phyloP scores from a whole-genome alignment of 1,140 invertebrate genomes.

The Chlorops oryzae region DNA sequence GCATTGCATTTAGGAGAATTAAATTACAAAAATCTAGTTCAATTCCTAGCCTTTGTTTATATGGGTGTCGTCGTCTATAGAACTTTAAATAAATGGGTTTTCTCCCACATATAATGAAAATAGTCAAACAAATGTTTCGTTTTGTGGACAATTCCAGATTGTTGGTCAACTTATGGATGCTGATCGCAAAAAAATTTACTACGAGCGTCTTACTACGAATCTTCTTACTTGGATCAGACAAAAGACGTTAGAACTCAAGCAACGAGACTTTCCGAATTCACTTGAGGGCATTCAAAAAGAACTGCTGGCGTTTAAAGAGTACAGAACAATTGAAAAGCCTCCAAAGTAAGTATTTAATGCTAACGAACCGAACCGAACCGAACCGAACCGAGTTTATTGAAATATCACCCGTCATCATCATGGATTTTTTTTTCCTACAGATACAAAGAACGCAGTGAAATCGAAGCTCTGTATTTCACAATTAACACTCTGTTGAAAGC shows the following conservation, averaged over 20 bases:
- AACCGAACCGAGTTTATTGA: no score
- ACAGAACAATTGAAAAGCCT: slow-evolving; percentile 94
- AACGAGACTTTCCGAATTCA: slow-evolving; percentile 89
- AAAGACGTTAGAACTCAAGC: slow-evolving; percentile 80
- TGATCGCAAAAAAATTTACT: slow-evolving; percentile 84
- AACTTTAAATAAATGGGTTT: neutral
- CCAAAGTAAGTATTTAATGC: slow-evolving; percentile 66
- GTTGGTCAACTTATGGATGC: slow-evolving; percentile 93
- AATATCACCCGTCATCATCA: neutral
- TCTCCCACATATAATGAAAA: neutral
- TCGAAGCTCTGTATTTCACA: slow-evolving; percentile 93
- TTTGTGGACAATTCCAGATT: slow-evolving; percentile 58
- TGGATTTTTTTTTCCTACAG: slow-evolving; percentile 45
- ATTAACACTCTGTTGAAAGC: slow-evolving; percentile 96
- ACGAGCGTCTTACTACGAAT: slow-evolving; percentile 75
- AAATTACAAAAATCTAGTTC: no score
- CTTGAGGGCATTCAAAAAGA: slow-evolving; percentile 91
- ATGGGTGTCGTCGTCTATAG: no score
- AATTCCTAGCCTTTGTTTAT: neutral
- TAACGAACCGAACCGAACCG: no score
- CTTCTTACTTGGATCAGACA: slow-evolving; percentile 89
- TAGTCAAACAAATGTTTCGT: neutral
- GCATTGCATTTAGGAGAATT: no score
- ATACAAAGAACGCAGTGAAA: slow-evolving; percentile 93
- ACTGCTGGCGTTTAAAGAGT: slow-evolving; percentile 86